Evolutionary conservation across 1,140 invertebrate genomes (phyloP).

Genomic region (Conus betulinus): DNA sequence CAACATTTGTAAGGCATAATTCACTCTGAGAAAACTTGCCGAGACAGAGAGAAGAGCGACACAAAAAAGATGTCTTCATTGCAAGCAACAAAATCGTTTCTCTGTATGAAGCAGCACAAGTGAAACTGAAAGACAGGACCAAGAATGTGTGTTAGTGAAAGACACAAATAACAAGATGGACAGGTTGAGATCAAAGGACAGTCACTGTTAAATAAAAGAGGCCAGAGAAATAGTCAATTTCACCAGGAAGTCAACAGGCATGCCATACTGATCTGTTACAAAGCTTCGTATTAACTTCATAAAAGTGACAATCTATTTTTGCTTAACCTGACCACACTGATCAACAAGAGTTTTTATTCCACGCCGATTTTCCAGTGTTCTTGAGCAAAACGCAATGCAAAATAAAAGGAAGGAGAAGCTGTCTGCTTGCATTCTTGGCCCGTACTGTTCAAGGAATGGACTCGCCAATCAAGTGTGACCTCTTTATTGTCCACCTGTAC

Average conservation of each 20-base stretch:
- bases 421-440: slow-evolving; percentile 21
- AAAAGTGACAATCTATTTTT: neutral
- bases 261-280: too few species aligned
- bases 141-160: slow-evolving; percentile 7
- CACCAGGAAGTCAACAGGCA: neutral
- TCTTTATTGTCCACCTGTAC: slow-evolving; percentile 68
- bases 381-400: slow-evolving; percentile 66
- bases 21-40: neutral
- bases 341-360: slow-evolving; percentile 45
- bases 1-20: neutral
- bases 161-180: neutral
- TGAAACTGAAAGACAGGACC: slow-evolving; percentile 2
- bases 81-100: neutral
- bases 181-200: neutral
- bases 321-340: neutral
- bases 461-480: slow-evolving; percentile 72
- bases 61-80: neutral
- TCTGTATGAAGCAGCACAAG: neutral
- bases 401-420: slow-evolving; percentile 55
- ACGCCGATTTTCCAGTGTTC: slow-evolving; percentile 69
- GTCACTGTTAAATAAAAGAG: neutral
- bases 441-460: slow-evolving; percentile 31
- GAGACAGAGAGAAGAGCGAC: neutral
- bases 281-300: too few species aligned
- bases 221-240: neutral